These are phyloP conservation scores for Ochotona princeps DNA, from an alignment of 2,113 vertebrate genomes.

Conservation along the genomic window DNA sequence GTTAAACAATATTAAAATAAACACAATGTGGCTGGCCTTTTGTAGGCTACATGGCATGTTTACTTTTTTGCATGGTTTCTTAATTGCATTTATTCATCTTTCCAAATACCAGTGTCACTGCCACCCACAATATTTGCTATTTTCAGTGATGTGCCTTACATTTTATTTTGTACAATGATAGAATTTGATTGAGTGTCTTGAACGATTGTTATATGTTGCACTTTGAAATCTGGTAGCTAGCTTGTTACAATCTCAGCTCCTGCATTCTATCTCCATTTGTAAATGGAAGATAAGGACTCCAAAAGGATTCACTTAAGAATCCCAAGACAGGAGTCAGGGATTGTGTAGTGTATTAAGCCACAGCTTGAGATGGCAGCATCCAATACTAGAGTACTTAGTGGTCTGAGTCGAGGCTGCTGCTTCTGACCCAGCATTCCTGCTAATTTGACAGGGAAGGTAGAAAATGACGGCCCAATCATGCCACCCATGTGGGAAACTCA, in stretches of 20 bases:
- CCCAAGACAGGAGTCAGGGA: neutral
- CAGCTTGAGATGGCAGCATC: too few relatives aligned
- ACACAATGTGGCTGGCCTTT: constrained; percentile 82
- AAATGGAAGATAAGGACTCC: neutral
- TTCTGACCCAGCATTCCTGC: too few relatives aligned
- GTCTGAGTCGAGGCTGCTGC: too few relatives aligned
- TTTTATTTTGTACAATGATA: constrained; percentile 68
- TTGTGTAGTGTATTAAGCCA: too few relatives aligned
- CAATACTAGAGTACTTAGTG: too few relatives aligned
- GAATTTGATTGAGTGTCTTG: constrained; percentile 60
- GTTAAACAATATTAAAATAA: constrained; percentile 87
- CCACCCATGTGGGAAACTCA: too few relatives aligned
- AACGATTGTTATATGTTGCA: constrained; percentile 67
- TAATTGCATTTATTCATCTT: constrained; percentile 84
- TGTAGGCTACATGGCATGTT: constrained; percentile 77
- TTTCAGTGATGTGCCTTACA: constrained; percentile 71
- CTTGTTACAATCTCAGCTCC: constrained; percentile 68
- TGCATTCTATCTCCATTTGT: neutral
- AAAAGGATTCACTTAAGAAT: neutral
- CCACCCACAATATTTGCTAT: constrained; percentile 43
- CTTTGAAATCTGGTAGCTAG: constrained; percentile 59
- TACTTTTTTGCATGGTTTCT: constrained; percentile 78
- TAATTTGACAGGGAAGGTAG: too few relatives aligned
- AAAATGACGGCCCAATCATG: too few relatives aligned
- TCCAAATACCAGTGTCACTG: constrained; percentile 58